These are phyloP conservation scores for Emesis furor DNA, from an alignment of 2,888 invertebrate species.

Conservation along the genomic window DNA sequence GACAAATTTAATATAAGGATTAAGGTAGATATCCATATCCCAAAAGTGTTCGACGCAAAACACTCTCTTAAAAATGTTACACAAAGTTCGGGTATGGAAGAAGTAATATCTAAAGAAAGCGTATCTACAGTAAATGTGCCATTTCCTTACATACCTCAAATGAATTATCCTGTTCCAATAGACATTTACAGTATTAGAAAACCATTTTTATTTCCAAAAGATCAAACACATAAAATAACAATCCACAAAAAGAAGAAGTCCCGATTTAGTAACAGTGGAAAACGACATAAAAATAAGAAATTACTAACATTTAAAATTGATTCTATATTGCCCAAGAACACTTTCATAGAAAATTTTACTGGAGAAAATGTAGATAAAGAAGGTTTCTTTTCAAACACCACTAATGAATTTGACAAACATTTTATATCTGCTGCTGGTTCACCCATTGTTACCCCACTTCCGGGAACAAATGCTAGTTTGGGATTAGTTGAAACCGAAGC, in stretches of 20 bases:
- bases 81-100: slow-evolving; percentile 66
- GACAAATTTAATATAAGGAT: slow-evolving; percentile 84
- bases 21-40: slow-evolving; percentile 86
- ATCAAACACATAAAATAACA: slow-evolving; percentile 83
- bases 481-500: slow-evolving; percentile 73
- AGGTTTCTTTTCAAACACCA: neutral
- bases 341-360: neutral
- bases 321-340: neutral
- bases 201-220: slow-evolving; percentile 3
- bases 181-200: slow-evolving; percentile 82
- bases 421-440: neutral
- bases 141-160: slow-evolving; percentile 78
- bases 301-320: slow-evolving; percentile 78
- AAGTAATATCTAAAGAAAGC: slow-evolving; percentile 80
- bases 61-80: slow-evolving; percentile 71
- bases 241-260: slow-evolving; percentile 87
- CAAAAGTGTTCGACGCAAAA: slow-evolving; percentile 80
- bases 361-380: slow-evolving; percentile 18
- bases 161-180: slow-evolving; percentile 83
- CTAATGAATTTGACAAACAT: neutral
- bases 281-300: slow-evolving; percentile 85
- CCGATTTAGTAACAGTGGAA: slow-evolving; percentile 80
- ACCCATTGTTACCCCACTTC: neutral
- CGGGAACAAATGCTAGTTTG: slow-evolving; percentile 30
- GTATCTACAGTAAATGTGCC: slow-evolving; percentile 80